Conservation (phyloP, 2,888 invertebrate species). For the Ceraclea dissimilis region DNA sequence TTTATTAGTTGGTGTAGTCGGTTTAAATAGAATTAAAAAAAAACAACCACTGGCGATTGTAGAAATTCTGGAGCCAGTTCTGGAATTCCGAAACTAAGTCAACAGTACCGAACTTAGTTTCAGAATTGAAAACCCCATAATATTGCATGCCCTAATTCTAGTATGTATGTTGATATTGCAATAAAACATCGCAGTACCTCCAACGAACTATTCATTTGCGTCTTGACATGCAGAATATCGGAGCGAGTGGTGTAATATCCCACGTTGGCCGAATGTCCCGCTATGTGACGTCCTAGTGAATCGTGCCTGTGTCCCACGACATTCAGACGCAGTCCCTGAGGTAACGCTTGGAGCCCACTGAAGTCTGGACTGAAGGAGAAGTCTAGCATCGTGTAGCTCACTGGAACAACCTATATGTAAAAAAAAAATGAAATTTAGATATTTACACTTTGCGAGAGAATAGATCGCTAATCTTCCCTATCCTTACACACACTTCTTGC, state of each 20-base stretch:
- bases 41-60: too few species aligned
- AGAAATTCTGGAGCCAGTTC: too few species aligned
- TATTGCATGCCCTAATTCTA: too few species aligned
- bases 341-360: conserved; percentile 14
- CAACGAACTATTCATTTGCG: conserved; percentile 7
- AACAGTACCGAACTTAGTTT: too few species aligned
- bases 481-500: too few species aligned
- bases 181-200: conserved; percentile 8
- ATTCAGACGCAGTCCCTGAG: conserved; percentile 15
- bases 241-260: conserved; percentile 6
- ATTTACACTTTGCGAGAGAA: neutral
- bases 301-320: conserved; percentile 16
- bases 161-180: too few species aligned
- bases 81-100: too few species aligned
- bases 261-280: conserved; percentile 1
- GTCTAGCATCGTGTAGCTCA: conserved; percentile 18
- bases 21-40: too few species aligned
- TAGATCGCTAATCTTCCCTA: too few species aligned
- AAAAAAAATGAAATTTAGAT: neutral
- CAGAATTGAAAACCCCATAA: too few species aligned
- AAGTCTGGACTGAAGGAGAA: conserved; percentile 7
- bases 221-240: conserved; percentile 9
- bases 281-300: conserved; percentile 16
- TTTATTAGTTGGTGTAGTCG: too few species aligned
- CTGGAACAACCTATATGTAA: conserved; percentile 16